A percentile compares a stretch with the other conserved stretches of the same genome.
phyloP scores from a whole-genome alignment of 1,140 invertebrate genomes.

The Diachasma alloeum region DNA sequence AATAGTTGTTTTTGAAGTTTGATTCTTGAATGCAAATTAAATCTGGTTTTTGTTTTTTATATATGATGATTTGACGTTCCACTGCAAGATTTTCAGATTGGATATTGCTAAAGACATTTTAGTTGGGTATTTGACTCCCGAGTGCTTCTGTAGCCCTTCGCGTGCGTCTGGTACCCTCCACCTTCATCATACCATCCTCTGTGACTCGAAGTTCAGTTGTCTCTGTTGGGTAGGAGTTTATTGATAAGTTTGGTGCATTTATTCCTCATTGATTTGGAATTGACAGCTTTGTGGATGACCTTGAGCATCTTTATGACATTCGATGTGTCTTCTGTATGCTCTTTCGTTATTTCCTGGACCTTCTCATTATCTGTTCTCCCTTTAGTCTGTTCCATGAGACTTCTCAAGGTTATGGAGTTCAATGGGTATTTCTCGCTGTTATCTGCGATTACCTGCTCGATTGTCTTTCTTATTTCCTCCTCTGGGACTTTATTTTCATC shows the following conservation, averaged over 20 bases:
- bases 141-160: neutral
- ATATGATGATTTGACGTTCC: neutral
- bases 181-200: neutral
- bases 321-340: neutral
- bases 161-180: neutral
- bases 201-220: neutral
- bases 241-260: neutral
- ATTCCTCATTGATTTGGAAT: neutral
- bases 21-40: slow-evolving; percentile 13
- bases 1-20: neutral
- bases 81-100: neutral
- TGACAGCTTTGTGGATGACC: neutral
- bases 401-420: neutral
- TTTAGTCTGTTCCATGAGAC: neutral
- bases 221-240: neutral
- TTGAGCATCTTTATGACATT: neutral
- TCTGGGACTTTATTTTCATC: neutral
- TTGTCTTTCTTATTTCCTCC: neutral
- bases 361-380: neutral
- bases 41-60: neutral
- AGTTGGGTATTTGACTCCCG: neutral
- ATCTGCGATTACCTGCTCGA: neutral
- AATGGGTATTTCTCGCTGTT: neutral
- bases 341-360: neutral
- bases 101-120: neutral